A percentile compares a stretch with the other conserved stretches of the same genome.
phyloP scores from a whole-genome alignment of 2,888 invertebrate genomes.

The Dyspetes luteomarginatus region DNA sequence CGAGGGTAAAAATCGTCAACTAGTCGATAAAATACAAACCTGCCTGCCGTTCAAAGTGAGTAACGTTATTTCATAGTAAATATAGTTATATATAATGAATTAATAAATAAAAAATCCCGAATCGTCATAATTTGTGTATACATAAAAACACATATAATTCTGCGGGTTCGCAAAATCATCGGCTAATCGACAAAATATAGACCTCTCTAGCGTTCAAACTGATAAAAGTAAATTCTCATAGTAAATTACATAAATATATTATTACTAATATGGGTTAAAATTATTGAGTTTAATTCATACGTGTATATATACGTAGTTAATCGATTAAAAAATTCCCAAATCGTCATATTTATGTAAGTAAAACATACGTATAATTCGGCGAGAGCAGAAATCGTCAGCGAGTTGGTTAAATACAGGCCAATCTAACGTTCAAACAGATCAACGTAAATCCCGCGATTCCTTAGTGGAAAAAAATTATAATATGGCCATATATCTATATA shows the following conservation, averaged over 20 bases:
- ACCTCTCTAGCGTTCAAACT: no score
- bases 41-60: constrained; percentile 83
- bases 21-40: constrained; percentile 83
- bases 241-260: no score
- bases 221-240: no score
- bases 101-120: neutral
- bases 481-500: neutral
- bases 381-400: constrained; percentile 13
- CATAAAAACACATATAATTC: neutral
- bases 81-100: neutral
- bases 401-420: neutral
- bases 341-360: no score
- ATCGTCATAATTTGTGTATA: neutral
- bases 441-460: no score
- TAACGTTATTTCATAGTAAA: neutral
- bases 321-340: no score
- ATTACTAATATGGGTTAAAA: no score
- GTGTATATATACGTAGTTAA: no score
- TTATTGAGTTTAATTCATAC: no score
- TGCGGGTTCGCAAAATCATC: no score
- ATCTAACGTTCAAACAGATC: neutral
- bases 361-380: no score
- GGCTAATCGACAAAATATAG: no score
- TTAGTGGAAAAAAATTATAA: neutral
- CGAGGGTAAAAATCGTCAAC: constrained; percentile 83